A percentile compares a stretch with the other conserved stretches of the same genome.
Evolutionary conservation across 2,888 invertebrate genomes (phyloP).

Genomic region (Oxycera nigricornis): DNA sequence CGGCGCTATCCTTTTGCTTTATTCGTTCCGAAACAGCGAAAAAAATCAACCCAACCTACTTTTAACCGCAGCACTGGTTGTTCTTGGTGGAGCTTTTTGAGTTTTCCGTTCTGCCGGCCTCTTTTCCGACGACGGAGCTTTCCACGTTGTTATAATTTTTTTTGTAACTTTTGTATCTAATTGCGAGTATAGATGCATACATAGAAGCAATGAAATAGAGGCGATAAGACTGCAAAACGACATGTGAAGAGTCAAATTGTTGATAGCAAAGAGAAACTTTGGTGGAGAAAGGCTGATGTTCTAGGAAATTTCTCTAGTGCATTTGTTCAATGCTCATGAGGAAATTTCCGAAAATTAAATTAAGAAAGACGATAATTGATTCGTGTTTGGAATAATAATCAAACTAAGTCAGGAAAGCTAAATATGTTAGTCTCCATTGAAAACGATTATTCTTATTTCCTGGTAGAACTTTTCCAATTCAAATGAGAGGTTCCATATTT

Average conservation of each 20-base stretch:
- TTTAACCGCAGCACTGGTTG: constrained; percentile 42
- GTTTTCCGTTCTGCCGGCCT: constrained; percentile 37
- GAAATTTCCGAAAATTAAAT: too few relatives aligned
- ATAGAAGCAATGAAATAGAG: not conserved
- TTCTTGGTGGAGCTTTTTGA: constrained; percentile 38
- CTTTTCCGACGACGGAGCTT: constrained; percentile 17
- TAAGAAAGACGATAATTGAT: too few relatives aligned
- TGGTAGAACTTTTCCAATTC: too few relatives aligned
- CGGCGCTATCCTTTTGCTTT: constrained; percentile 11
- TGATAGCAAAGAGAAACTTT: constrained; percentile 2
- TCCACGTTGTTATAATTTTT: constrained; percentile 24
- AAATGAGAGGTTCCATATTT: too few relatives aligned
- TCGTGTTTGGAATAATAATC: too few relatives aligned
- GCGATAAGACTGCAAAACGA: not conserved
- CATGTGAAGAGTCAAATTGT: not conserved
- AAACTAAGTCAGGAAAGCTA: too few relatives aligned
- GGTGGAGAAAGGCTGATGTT: too few relatives aligned
- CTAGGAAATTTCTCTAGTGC: too few relatives aligned
- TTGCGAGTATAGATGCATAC: not conserved
- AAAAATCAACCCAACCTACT: constrained; percentile 45
- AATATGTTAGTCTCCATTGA: too few relatives aligned
- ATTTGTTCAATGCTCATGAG: too few relatives aligned
- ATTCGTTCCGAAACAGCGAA: constrained; percentile 4
- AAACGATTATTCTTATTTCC: too few relatives aligned
- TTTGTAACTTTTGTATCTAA: constrained; percentile 26